Conservation (phyloP, 2,888 invertebrate species). For the Conomelus anceps region DNA sequence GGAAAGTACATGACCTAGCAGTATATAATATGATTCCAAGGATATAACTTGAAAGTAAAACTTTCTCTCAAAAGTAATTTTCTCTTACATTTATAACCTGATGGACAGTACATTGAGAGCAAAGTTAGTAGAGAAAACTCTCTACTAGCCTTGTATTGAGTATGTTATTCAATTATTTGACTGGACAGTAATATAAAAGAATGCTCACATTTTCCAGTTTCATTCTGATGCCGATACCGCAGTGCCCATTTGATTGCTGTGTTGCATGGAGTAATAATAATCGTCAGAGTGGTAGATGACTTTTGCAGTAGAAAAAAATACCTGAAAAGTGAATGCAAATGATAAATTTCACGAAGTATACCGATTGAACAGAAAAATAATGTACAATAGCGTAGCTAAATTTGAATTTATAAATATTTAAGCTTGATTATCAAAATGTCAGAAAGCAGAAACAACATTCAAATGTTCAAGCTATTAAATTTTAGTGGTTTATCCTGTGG, state of each 20-base stretch:
- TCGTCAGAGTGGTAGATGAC: neutral
- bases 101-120: neutral
- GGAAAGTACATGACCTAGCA: too few relatives aligned
- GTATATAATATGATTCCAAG: too few relatives aligned
- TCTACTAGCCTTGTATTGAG: neutral
- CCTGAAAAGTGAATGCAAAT: neutral
- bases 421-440: too few relatives aligned
- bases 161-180: neutral
- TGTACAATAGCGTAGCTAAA: too few relatives aligned
- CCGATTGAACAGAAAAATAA: too few relatives aligned
- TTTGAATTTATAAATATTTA: too few relatives aligned
- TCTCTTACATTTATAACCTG: neutral
- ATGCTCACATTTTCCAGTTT: neutral
- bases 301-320: neutral
- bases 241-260: neutral
- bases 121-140: neutral
- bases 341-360: neutral
- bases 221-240: neutral
- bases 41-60: too few relatives aligned
- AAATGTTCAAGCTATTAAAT: too few relatives aligned
- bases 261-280: neutral
- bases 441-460: too few relatives aligned
- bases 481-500: too few relatives aligned
- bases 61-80: neutral
- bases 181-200: neutral